Evolutionary conservation across 2,797 vertebrate species (phyloP), one percentile per base, ranked within the genome.

Genomic region (Danionella dracula): DNA sequence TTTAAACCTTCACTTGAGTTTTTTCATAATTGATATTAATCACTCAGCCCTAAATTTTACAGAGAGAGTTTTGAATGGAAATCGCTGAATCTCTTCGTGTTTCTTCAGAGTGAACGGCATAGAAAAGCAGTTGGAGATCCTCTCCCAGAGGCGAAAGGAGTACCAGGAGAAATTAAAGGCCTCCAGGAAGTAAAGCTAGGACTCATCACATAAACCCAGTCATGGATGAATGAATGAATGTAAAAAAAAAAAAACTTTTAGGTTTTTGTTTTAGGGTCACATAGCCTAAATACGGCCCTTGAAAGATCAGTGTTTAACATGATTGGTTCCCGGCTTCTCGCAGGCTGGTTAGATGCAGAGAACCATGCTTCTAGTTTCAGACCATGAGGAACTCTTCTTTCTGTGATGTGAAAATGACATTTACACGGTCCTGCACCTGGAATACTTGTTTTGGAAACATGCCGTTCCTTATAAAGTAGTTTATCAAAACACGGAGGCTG

Each of bases 81-180:
- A 29, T 54, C 66, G 4, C 53, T 41, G 16, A 55, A 17, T 40
- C 7, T 12, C 16, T 64, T 37, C 82, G 40, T 31, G 73, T 0
- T 71, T 75, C 67, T 10, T 1, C 78, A 93, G 92, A 77, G 29
- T 75, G 45, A 91, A 91, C 11, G 86, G 91, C 54, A 83, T 90
- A 46, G 83, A 87, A 82, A 89, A 90, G 57, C 90, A 93, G 75
- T 85, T 81, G 0, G 88, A 92, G 73, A 90, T 90, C 73, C 78
- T 92, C 20, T 81, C 84, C 19, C 88, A 89, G 85, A 91, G 88
- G 63, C 88, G 86, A 0, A 71, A 84, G 0, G 86, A 87, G 71
- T 91, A 88, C 57, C 11, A 78, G 62, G 82, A 90, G 76, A 90
- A 85, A 69, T 85, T 83, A 66, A 81, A 76, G 42, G 60, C 48